phyloP scores from a whole-genome alignment of 35 echinoderm and acorn worm genomes.

The Amphiura filiformis region DNA sequence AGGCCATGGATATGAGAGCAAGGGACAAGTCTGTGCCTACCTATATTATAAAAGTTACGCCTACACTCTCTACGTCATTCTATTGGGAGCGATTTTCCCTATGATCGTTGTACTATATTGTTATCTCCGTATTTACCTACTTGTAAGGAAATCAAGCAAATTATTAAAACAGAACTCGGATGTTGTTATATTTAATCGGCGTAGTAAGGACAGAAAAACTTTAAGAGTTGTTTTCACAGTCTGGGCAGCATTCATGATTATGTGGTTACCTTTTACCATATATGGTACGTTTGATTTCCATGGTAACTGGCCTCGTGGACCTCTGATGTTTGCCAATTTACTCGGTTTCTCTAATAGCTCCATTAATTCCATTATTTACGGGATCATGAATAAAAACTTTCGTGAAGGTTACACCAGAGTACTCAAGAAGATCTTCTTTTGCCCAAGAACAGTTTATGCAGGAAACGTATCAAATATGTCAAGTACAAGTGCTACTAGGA shows the following conservation, averaged over 20 bases:
- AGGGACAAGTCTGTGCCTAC: constrained; percentile 62
- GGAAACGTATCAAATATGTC: no score
- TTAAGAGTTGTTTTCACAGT: constrained; percentile 42
- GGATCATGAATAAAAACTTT: constrained; percentile 59
- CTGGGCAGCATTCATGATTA: constrained; percentile 53
- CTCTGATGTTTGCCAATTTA: constrained; percentile 38
- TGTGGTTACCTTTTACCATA: constrained; percentile 69
- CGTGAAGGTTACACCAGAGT: constrained; percentile 43
- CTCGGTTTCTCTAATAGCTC: constrained; percentile 60
- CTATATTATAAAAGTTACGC: constrained; percentile 54
- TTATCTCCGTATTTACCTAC: constrained; percentile 46
- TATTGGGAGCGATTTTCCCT: constrained; percentile 46
- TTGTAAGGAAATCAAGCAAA: not conserved
- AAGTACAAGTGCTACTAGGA: no score
- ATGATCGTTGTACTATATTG: constrained; percentile 42
- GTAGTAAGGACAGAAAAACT: constrained; percentile 31
- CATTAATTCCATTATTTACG: constrained; percentile 69
- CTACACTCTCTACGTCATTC: constrained; percentile 71
- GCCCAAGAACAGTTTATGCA: no score
- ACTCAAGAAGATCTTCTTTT: constrained; percentile 20
- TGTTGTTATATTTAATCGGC: not conserved
- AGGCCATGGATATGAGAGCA: constrained; percentile 53
- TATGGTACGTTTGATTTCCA: constrained; percentile 52
- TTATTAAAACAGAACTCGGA: not conserved
- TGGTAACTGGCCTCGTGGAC: constrained; percentile 27